Conservation (phyloP, 2,797 vertebrate genomes). For the Hypotaenidia okinawae region DNA sequence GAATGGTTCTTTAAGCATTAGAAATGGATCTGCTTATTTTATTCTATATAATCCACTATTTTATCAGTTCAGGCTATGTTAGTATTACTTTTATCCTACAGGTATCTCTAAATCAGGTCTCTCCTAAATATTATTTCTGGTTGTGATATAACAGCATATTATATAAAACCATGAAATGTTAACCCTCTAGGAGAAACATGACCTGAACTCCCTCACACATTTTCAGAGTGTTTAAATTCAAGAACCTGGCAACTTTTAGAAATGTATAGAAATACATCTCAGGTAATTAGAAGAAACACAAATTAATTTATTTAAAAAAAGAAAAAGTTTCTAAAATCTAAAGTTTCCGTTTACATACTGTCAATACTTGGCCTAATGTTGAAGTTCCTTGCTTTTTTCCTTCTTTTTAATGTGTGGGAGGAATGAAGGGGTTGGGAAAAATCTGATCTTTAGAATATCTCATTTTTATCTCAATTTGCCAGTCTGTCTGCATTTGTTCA, state of each 20-base stretch:
- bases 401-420: rapidly evolving
- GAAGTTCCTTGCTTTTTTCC: not conserved
- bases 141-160: not conserved
- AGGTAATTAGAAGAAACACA: not conserved
- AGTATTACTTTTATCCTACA: not conserved
- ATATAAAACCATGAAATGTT: not conserved
- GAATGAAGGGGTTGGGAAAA: not conserved
- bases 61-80: not conserved
- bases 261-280: not conserved
- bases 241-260: not conserved
- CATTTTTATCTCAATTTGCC: not conserved
- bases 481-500: not conserved
- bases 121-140: not conserved
- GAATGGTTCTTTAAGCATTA: not conserved
- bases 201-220: not conserved
- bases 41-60: not conserved
- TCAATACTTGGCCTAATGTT: not conserved
- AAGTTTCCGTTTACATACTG: not conserved
- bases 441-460: not conserved
- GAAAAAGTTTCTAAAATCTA: not conserved
- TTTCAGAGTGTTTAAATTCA: not conserved
- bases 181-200: not conserved
- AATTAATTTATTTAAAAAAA: not conserved
- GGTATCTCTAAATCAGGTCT: not conserved
- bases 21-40: not conserved